Base-by-base conservation (phyloP, 2,113 vertebrate genomes). In the Oxygymnocypris stewartii region DNA sequence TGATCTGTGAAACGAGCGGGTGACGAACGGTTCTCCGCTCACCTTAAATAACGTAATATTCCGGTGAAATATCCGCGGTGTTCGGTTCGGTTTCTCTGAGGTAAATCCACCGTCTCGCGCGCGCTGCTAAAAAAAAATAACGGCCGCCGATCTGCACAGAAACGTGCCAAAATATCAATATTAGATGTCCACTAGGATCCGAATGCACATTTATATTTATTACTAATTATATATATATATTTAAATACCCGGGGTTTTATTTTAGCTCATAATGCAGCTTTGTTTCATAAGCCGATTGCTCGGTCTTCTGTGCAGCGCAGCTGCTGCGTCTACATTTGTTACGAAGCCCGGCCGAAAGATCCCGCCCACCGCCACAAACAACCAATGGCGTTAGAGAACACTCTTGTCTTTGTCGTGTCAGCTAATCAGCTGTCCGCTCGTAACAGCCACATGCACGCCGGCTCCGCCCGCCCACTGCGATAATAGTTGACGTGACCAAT, bases 291-390 rank as follows among this genome's bases (percentile, higher is more conserved):
- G 14, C 75, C 25, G 47, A 49, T 78, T 4, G 47, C 42, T 35
- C 25, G 25, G 31, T 71, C 7, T 37, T 9, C 16, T 4, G 6
- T 69, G 13, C 28, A 37, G 65, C 65, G 28, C 65, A 35, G 65
- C 65, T 18, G 65, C 65, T 61, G 59, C 61, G 12, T 25, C 61
- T 69, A 69, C 65, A 37, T 69, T 69, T 69, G 87, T 83, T 79
- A 65, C 69, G 13, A 84, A 4, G 42, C 84, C 84, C 78, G 73
- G 85, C 25, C 23, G 25, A 78, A 40, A 85, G 80, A 63, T 84
- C 16, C 79, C 93, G 90, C 94, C 95, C 90, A 88, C 31, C 4
- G 0, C 35, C 51, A 74, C 59, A 65, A 40, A 95, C 96, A 95
- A 96, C 96, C 89, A 40, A 42, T 9, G 75, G 31, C 3, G 11